Evolutionary conservation across 2,113 vertebrate genomes (phyloP), one percentile per base, ranked within the genome.

Genomic region (Tragelaphus scriptus): DNA sequence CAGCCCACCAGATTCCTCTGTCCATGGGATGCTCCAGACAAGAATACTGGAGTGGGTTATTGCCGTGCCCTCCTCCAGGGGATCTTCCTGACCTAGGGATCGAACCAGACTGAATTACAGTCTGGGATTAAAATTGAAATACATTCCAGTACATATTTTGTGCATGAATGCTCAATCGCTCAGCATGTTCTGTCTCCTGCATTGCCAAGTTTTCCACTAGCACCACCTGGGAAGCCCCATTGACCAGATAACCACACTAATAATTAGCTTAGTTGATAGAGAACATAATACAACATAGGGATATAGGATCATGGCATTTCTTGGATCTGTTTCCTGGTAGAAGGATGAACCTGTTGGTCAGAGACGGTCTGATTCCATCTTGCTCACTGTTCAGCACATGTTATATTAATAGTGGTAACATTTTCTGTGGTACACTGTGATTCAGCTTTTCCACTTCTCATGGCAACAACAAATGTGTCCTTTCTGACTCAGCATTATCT

Each of bases 401-500:
- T 58, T 93, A 40, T 94, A 96, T 97, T 97, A 98, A 97, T 96
- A 97, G 96, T 51, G 30, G 84, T 88, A 94, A 82, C 97, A 95
- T 97, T 85, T 97, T 61, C 89, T 81, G 85, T 21, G 61, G 44
- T 89, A 82, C 81, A 86, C 25, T 47, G 51, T 97, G 97, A 98
- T 58, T 97, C 98, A 98, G 88, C 86, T n/a, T 61, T 89, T 94
- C 86, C 47, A 71, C n/a, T 94, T 53, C 51, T 95, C 81, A 28
- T 91, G 93, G 91, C 96, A 95, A 94, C 91, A 95, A 96, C 95
- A 97, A 88, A 97, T 53, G n/a, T 93, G 94, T 98, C 85, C 95
- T 36, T 86, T 98, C 93, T 97, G 91, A 98, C 71, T 97, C 97
- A 97, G 61, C 91, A 95, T 95, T 90, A 95, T 79, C 85, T 93